Evolutionary conservation across 2,113 vertebrate species (phyloP).

Genomic region (Sinocyclocheilus maitianheensis): DNA sequence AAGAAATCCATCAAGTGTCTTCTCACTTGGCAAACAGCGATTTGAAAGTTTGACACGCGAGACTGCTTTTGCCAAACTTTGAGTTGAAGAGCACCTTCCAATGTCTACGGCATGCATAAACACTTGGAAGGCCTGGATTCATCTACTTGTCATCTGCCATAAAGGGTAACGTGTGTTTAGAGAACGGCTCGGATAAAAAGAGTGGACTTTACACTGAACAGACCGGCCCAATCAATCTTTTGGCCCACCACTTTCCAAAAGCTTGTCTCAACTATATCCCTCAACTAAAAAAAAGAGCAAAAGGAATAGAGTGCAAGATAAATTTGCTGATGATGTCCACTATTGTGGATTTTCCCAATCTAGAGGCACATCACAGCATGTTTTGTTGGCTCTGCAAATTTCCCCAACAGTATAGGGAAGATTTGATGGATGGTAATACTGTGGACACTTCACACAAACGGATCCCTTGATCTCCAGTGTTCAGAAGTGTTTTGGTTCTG

Average conservation of each 20-base stretch:
- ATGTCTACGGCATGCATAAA: constrained; percentile 51
- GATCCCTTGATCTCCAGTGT: constrained; percentile 33
- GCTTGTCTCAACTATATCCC: constrained; percentile 9
- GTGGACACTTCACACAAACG: constrained; percentile 36
- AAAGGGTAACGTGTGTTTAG: constrained; percentile 53
- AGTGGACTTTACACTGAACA: constrained; percentile 52
- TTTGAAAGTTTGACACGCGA: constrained; percentile 15
- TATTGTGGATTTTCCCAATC: constrained; percentile 7
- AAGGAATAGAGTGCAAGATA: constrained; percentile 37
- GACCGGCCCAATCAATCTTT: constrained; percentile 47
- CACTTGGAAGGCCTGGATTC: constrained; percentile 45
- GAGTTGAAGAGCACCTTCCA: constrained; percentile 40
- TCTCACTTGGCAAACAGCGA: not conserved
- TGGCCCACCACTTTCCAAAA: constrained; percentile 35
- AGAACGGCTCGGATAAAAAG: constrained; percentile 41
- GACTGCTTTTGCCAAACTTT: constrained; percentile 9
- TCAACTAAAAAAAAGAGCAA: constrained; percentile 24
- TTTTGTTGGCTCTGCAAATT: constrained; percentile 49
- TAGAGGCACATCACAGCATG: not conserved
- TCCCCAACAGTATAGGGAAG: not conserved
- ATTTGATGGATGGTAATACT: constrained; percentile 35
- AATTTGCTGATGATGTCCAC: not conserved
- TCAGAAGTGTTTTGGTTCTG: constrained; percentile 44
- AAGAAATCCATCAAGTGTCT: not conserved
- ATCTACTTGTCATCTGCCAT: constrained; percentile 54